Conservation (phyloP, 2,797 vertebrate species). For the Chelonia mydas region DNA sequence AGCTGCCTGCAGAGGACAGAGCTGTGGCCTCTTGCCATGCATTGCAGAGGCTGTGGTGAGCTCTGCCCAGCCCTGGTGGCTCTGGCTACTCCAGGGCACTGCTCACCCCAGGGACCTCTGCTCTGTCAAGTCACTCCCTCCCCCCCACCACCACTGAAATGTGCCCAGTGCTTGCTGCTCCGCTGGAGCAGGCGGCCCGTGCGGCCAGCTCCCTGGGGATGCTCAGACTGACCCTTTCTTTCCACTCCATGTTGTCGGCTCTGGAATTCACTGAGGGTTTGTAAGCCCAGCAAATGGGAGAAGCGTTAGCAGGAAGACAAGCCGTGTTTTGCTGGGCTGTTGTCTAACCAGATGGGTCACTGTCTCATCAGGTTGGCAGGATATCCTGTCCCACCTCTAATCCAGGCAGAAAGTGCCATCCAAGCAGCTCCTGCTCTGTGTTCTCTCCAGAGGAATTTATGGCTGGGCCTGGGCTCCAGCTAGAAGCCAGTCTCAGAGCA, state of each 20-base stretch:
- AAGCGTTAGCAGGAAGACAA: neutral
- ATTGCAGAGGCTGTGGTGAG: too few relatives aligned
- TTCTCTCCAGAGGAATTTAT: neutral
- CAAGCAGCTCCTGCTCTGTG: neutral
- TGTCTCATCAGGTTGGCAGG: neutral
- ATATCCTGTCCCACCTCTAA: neutral
- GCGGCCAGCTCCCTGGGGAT: neutral
- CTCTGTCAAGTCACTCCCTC: neutral
- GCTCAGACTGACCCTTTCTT: neutral
- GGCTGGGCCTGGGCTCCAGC: neutral
- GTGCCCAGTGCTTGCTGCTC: neutral
- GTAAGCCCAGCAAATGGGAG: neutral
- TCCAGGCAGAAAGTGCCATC: neutral
- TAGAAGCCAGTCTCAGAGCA: neutral
- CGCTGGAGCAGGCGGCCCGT: too few relatives aligned
- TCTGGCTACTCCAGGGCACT: neutral
- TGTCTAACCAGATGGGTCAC: neutral
- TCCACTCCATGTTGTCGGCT: neutral
- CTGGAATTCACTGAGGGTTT: neutral
- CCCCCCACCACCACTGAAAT: neutral
- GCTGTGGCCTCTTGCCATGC: too few relatives aligned
- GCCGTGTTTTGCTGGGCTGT: neutral
- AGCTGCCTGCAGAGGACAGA: too few relatives aligned
- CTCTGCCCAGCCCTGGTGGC: too few relatives aligned
- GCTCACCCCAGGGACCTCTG: neutral